Conservation (phyloP, 2,113 vertebrate genomes). For the Anseranas semipalmata region DNA sequence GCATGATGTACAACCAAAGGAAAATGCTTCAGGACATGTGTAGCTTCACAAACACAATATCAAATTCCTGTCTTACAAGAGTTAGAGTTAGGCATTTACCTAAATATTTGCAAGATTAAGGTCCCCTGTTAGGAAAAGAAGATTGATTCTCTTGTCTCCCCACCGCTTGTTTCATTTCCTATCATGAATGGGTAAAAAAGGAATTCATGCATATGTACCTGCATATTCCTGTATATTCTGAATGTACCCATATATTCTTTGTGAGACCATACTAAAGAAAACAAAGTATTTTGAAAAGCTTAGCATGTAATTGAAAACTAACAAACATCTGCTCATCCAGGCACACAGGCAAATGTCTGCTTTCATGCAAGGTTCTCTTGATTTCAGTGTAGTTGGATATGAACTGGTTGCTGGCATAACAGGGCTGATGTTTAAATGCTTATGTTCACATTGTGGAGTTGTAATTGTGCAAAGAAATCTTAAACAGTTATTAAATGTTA, state of each 20-base stretch:
- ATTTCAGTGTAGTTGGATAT: not conserved
- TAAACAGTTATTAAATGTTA: not conserved
- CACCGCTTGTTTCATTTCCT: not conserved
- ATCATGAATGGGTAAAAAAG: not conserved
- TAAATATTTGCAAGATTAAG: not conserved
- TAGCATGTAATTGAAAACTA: not conserved
- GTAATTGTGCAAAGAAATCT: not conserved
- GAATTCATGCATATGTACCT: accelerated
- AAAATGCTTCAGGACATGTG: not conserved
- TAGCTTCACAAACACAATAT: not conserved
- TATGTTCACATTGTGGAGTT: not conserved
- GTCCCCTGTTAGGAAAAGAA: not conserved
- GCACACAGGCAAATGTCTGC: not conserved
- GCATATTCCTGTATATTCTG: not conserved
- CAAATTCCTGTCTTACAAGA: not conserved
- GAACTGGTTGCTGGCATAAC: not conserved
- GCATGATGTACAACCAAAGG: not conserved
- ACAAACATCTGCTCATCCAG: not conserved
- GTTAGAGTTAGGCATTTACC: not conserved
- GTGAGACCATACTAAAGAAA: not conserved
- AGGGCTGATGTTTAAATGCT: not conserved
- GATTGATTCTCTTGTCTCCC: not conserved
- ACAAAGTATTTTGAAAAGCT: not conserved
- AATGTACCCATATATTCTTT: not conserved
- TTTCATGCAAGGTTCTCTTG: not conserved